phyloP scores from a whole-genome alignment of 2,113 vertebrate species.

The Notothenia coriiceps region DNA sequence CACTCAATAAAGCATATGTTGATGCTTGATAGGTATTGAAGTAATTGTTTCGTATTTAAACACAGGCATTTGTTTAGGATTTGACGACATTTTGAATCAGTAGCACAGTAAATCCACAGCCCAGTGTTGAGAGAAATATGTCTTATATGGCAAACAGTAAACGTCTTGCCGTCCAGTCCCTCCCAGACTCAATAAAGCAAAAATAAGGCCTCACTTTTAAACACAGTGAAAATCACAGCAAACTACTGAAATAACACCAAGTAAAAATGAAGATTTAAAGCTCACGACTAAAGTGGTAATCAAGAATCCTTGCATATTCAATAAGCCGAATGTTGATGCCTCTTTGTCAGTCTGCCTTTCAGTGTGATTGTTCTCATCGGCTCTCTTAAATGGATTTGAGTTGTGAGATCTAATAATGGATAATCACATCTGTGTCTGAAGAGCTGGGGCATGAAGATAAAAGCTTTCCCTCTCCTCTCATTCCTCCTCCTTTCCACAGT shows the following conservation, averaged over 20 bases:
- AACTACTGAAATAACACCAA: conserved; percentile 7
- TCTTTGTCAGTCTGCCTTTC: conserved; percentile 33
- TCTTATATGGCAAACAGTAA: background rate
- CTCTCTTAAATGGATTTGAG: conserved; percentile 54
- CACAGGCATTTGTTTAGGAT: background rate
- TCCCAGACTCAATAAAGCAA: background rate
- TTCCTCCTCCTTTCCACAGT: background rate
- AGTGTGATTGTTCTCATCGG: conserved; percentile 57
- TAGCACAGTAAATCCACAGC: background rate
- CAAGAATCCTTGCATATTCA: conserved; percentile 33
- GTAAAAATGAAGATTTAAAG: conserved; percentile 16
- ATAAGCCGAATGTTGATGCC: conserved; percentile 34
- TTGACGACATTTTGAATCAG: background rate
- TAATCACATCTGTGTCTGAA: conserved; percentile 66
- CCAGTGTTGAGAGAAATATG: background rate
- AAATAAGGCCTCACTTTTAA: conserved; percentile 20
- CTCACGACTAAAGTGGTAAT: conserved; percentile 16
- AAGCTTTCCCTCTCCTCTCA: conserved; percentile 36
- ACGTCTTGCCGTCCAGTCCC: background rate
- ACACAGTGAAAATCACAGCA: background rate
- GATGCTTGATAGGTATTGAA: background rate
- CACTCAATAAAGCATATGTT: background rate
- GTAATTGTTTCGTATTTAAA: background rate
- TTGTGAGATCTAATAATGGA: conserved; percentile 62
- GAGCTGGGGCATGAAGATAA: conserved; percentile 45